Percentiles rank a stretch among this genome's conserved stretches.
phyloP scores from a whole-genome alignment of 35 echinoderm and acorn worm genomes.

The Holothuria glaberrima region DNA sequence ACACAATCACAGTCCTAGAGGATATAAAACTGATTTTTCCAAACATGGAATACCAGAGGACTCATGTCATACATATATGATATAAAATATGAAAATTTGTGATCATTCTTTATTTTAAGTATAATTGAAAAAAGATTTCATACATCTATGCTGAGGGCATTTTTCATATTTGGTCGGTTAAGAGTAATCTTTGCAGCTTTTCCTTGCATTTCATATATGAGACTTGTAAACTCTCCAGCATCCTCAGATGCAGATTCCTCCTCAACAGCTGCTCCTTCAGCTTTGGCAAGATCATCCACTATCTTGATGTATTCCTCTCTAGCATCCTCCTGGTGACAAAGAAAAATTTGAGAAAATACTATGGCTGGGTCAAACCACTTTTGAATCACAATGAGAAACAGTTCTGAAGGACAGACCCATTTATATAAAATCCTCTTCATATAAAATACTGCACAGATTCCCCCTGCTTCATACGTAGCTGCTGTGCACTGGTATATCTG shows the following conservation, averaged over 20 bases:
- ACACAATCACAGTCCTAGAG: no score
- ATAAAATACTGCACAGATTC: no score
- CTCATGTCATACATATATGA: no score
- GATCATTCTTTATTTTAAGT: not conserved
- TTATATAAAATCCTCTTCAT: no score
- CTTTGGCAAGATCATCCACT: conserved; percentile 68
- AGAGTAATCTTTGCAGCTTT: conserved; percentile 78
- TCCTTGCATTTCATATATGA: conserved; percentile 49
- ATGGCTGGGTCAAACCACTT: no score
- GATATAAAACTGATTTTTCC: no score
- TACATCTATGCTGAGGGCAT: conserved; percentile 76
- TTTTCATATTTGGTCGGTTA: conserved; percentile 85
- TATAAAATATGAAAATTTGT: no score
- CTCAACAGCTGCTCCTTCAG: conserved; percentile 39
- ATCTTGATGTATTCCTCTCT: conserved; percentile 79
- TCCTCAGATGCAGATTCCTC: conserved; percentile 29
- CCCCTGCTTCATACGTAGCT: no score
- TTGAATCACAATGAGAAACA: no score
- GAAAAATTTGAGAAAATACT: not conserved
- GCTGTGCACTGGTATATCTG: no score
- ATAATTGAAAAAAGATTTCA: not conserved
- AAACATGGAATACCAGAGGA: no score
- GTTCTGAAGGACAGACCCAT: no score
- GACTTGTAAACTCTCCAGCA: conserved; percentile 39
- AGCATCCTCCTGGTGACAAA: conserved; percentile 75